Evolutionary conservation across 2,113 vertebrate species (phyloP).

Genomic region (Coturnix japonica): DNA sequence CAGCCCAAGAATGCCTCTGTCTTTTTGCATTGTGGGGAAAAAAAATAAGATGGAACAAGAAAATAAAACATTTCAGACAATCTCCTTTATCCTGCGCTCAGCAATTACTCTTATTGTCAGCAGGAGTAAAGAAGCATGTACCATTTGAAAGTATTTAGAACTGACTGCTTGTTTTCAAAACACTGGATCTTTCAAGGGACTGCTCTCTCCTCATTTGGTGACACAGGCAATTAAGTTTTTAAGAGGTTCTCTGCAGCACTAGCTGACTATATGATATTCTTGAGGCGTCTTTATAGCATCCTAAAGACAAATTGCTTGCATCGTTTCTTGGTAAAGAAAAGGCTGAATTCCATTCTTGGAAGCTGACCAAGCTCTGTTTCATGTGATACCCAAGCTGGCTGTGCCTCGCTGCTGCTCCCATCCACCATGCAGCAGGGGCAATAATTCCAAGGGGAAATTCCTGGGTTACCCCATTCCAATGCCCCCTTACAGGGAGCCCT

Average conservation of each 20-base stretch:
- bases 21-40: not conserved
- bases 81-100: not conserved
- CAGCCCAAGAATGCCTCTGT: not conserved
- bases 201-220: conserved; percentile 37
- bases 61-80: conserved; percentile 32
- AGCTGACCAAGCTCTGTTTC: not conserved
- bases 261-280: conserved; percentile 31
- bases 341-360: not conserved
- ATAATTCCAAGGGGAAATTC: not conserved
- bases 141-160: conserved; percentile 25
- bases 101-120: conserved; percentile 50
- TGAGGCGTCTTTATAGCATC: conserved; percentile 27
- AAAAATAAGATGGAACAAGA: not conserved
- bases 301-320: conserved; percentile 40
- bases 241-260: conserved; percentile 49
- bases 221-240: conserved; percentile 60
- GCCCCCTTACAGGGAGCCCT: not conserved
- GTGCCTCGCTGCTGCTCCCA: not conserved
- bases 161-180: conserved; percentile 32
- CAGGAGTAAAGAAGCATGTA: conserved; percentile 17
- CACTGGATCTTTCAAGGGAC: conserved; percentile 30
- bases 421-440: not conserved
- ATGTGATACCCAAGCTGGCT: not conserved
- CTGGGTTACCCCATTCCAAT: not conserved
- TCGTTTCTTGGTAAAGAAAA: conserved; percentile 14